phyloP scores from a whole-genome alignment of 2,113 vertebrate genomes.

The Butastur rufipennis region DNA sequence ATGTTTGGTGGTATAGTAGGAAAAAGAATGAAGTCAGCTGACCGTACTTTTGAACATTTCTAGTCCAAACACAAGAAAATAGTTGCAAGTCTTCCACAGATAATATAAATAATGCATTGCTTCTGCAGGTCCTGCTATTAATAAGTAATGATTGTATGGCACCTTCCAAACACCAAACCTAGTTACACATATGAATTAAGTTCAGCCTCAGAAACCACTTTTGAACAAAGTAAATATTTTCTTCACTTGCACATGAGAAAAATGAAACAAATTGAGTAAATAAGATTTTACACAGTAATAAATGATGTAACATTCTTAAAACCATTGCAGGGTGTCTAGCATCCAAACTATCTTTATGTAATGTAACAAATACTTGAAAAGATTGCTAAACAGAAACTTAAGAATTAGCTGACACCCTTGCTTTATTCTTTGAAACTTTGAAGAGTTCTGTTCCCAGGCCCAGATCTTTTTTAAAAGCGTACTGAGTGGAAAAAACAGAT shows the following conservation, averaged over 20 bases:
- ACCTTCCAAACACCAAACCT: constrained; percentile 60
- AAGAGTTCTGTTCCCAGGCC: background rate
- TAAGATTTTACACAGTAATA: constrained; percentile 33
- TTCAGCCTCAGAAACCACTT: constrained; percentile 17
- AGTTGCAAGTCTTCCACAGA: constrained; percentile 8
- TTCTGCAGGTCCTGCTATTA: constrained; percentile 28
- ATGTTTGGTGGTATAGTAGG: background rate
- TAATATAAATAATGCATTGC: constrained; percentile 49
- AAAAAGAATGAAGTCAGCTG: background rate
- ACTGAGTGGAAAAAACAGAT: background rate
- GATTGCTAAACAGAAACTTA: background rate
- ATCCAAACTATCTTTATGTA: background rate
- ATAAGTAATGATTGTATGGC: constrained; percentile 54
- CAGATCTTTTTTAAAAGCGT: background rate
- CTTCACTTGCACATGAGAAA: constrained; percentile 6
- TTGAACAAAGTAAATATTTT: constrained; percentile 55
- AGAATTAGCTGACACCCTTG: background rate
- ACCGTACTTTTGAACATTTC: constrained; percentile 3
- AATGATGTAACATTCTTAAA: constrained; percentile 16
- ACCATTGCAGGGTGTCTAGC: background rate
- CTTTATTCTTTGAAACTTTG: background rate
- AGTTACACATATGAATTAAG: constrained; percentile 65
- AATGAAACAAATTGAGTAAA: constrained; percentile 43
- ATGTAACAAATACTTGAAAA: background rate
- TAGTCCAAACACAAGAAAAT: constrained; percentile 29